Base-by-base conservation (phyloP, 2,113 vertebrate genomes). In the Pluvialis apricaria region DNA sequence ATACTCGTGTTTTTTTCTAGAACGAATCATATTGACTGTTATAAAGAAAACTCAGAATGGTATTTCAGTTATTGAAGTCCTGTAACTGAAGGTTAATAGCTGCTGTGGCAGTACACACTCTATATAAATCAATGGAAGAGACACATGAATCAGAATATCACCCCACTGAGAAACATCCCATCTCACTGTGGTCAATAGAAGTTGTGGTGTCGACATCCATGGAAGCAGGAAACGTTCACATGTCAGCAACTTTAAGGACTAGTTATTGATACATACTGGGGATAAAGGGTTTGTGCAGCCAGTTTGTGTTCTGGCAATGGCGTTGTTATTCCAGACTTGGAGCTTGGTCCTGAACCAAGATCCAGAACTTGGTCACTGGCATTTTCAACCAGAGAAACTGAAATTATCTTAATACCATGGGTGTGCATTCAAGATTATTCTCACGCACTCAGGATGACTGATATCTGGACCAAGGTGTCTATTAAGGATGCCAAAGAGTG, bases 81-180 rank as follows among this genome's bases (percentile, higher is more conserved):
- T 90, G 82, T 82, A 85, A 71, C 68, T 86, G 87, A 95, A 96
- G 87, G 94, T 96, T 92, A 94, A 92, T 92, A 93, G 91, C 86
- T 82, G 77, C 52, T 91, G 86, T 94, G 85, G 89, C 85, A 95
- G 89, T 83, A 89, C 66, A 84, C 87, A 85, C 20, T 93, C 89
- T 55, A 92, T 55, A 92, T 89, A 95, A 94, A 95, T 96, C 96
- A 91, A 94, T 96, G 60, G 52, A 75, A 96, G n/a, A 94, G 93
- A 90, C 47, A 85, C 10, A 1, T 71, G 80, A 83, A 83, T 79
- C 85, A 44, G 45, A 94, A 60, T 73, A 83, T 81, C 80, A 90
- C 36, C 15, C 51, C 87, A 75, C 75, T 65, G 86, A 73, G 64
- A 28, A 71, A 66, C 19, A 14, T 49, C 40, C 42, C 36, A 6